These are phyloP conservation scores for Leptopilina clavipes DNA, from an alignment of 1,140 invertebrate genomes.

Conservation along the genomic window DNA sequence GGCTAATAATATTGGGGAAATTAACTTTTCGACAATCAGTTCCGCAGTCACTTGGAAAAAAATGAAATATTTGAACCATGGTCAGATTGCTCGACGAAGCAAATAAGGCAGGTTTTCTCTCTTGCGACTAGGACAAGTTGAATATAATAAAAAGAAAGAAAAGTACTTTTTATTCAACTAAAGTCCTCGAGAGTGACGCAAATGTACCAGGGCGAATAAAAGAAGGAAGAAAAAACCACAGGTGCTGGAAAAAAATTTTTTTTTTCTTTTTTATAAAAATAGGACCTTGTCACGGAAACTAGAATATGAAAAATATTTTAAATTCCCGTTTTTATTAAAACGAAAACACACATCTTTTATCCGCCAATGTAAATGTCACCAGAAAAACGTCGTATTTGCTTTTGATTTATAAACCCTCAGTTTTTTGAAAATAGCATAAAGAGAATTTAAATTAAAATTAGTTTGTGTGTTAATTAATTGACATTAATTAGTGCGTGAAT, in stretches of 20 bases:
- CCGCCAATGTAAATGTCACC: neutral
- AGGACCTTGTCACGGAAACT: neutral
- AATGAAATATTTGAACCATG: neutral
- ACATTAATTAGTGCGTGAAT: too few relatives aligned
- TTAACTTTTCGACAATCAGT: neutral
- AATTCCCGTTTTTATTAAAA: conserved; percentile 5
- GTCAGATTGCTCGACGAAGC: neutral
- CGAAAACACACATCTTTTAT: neutral
- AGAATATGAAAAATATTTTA: neutral
- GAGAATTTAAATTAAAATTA: too few relatives aligned
- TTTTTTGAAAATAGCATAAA: too few relatives aligned
- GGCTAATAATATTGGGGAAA: too few relatives aligned
- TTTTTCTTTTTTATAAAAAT: neutral
- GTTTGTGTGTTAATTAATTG: too few relatives aligned
- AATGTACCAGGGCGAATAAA: neutral
- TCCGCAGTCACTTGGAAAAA: neutral
- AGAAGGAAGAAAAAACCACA: conserved; percentile 1
- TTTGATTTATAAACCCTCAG: neutral
- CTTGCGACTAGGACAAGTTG: neutral
- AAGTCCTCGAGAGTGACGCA: neutral
- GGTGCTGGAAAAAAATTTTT: neutral
- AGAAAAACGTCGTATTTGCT: neutral
- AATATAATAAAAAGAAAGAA: conserved; percentile 1
- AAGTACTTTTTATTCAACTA: neutral
- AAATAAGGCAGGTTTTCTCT: neutral